These are phyloP conservation scores for Callyntrura guangdongensis DNA, from an alignment of 2,888 invertebrate species.

Conservation along the genomic window DNA sequence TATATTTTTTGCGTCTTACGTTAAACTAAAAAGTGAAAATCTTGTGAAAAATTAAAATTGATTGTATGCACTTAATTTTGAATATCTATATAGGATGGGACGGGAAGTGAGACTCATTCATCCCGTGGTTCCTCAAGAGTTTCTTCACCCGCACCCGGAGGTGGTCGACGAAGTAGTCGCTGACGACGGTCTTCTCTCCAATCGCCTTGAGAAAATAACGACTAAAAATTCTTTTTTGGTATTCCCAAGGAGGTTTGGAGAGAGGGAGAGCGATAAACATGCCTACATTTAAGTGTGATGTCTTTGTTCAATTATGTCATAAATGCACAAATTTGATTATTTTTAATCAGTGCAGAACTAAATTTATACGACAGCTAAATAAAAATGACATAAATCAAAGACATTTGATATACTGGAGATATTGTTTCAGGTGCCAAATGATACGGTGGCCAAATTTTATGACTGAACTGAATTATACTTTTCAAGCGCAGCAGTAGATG, in stretches of 20 bases:
- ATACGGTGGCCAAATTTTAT: too few species aligned
- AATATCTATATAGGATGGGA: constrained; percentile 78
- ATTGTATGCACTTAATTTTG: background rate
- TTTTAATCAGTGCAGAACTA: background rate
- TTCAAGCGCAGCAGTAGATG: too few species aligned
- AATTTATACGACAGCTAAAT: background rate
- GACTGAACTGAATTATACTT: too few species aligned
- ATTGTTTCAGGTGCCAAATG: constrained; percentile 66
- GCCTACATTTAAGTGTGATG: background rate
- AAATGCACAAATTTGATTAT: background rate
- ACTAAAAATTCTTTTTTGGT: background rate
- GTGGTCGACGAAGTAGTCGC: constrained; percentile 78
- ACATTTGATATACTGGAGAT: background rate
- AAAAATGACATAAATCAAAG: background rate
- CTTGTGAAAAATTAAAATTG: too few species aligned
- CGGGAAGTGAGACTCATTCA: constrained; percentile 82
- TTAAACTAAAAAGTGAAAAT: too few species aligned
- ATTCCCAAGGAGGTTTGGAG: constrained; percentile 27
- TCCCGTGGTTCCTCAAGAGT: constrained; percentile 83
- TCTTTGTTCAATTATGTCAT: background rate
- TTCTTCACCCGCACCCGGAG: constrained; percentile 82
- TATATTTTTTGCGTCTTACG: background rate
- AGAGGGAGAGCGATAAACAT: background rate
- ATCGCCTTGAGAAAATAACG: constrained; percentile 45
- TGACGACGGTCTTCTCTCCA: constrained; percentile 73